Conservation (phyloP, 2,113 vertebrate species). For the Salvelinus sp. region DNA sequence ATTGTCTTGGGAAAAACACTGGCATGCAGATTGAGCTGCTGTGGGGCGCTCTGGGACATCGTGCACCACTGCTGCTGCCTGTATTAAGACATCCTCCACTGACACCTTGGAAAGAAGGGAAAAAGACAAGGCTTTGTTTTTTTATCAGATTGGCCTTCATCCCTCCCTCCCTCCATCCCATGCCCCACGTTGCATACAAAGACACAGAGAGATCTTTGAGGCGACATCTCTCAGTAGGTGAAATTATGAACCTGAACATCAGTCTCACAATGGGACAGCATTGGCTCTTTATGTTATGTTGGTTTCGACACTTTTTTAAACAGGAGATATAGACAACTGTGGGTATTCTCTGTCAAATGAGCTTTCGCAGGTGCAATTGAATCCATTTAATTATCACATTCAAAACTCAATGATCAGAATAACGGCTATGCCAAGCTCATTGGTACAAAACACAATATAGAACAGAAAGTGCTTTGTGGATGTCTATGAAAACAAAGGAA, state of each 20-base stretch:
- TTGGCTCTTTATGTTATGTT: background rate
- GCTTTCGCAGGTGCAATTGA: conserved; percentile 3
- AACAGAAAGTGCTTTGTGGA: conserved; percentile 30
- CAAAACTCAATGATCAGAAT: conserved; percentile 34
- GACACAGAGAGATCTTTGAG: background rate
- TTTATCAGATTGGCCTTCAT: background rate
- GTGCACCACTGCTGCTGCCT: background rate
- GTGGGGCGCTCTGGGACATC: background rate
- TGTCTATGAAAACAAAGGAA: conserved; percentile 51
- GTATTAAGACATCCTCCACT: conserved; percentile 15
- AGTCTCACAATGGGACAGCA: background rate
- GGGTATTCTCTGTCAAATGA: background rate
- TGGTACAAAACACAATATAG: background rate
- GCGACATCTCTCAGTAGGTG: background rate
- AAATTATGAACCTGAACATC: background rate
- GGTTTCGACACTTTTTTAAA: conserved; percentile 4
- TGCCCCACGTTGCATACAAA: too few species aligned
- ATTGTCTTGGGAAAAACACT: conserved; percentile 38
- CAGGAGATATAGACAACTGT: conserved; percentile 9
- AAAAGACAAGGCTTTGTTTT: background rate
- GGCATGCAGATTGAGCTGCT: conserved; percentile 25
- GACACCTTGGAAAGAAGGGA: background rate
- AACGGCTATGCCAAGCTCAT: conserved; percentile 18
- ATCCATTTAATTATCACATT: conserved; percentile 31
- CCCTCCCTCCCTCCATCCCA: background rate